phyloP scores from a whole-genome alignment of 2,888 invertebrate species.

The Rhaphigaster nebulosa region DNA sequence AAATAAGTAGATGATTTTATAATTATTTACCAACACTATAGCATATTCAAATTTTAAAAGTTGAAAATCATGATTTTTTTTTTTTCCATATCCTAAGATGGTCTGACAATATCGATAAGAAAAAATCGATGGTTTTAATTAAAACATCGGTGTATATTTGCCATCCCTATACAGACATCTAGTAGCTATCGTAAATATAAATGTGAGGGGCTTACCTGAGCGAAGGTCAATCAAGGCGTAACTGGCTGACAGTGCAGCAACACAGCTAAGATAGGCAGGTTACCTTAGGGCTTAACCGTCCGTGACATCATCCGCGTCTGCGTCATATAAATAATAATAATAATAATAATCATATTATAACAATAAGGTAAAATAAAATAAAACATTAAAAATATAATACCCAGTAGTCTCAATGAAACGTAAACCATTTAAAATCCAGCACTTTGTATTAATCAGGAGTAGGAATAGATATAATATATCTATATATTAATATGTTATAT shows the following conservation, averaged over 20 bases:
- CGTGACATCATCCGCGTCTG: not conserved
- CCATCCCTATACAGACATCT: no score
- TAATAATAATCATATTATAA: not conserved
- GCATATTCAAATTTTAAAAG: no score
- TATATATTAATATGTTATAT: no score
- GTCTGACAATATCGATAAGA: no score
- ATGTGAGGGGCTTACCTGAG: not conserved
- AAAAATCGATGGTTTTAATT: no score
- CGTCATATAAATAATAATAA: not conserved
- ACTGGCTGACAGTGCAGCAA: slow-evolving; percentile 49
- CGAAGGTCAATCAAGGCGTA: slow-evolving; percentile 35
- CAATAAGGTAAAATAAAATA: not conserved
- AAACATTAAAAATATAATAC: not conserved
- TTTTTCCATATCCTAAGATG: no score
- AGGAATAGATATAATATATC: no score
- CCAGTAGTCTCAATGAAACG: not conserved
- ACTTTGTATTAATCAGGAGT: no score
- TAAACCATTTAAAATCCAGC: not conserved
- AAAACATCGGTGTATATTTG: no score
- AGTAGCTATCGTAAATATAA: not conserved
- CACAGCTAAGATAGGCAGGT: slow-evolving; percentile 26
- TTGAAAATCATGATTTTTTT: no score
- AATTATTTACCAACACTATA: no score
- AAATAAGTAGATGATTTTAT: no score
- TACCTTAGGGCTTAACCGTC: not conserved